Base-by-base conservation (phyloP, 1,140 invertebrate species). In the Ctenoplectra terminalis region DNA sequence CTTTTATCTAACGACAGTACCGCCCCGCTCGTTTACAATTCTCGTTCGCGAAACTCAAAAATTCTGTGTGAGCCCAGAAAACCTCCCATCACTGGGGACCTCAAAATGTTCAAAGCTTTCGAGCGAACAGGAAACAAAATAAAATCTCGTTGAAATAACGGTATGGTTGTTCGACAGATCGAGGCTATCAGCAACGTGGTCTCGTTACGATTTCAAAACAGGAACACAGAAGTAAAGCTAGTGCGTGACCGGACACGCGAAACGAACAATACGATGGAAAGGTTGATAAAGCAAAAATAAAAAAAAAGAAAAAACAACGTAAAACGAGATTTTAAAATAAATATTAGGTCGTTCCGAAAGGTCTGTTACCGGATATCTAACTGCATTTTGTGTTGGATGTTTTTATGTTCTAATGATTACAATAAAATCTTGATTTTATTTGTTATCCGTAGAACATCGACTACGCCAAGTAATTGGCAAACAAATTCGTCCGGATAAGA, bases 11-110 rank as follows among this genome's bases (percentile, higher is more conserved):
- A 46, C 63, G n/a, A 46, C n/a, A 26, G 43, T 23, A 3, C 43
- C 46, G 66, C 29, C 31, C 29, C 17, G 17, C 34, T 61, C 60
- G 34, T 61, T 69, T 54, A 54, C 48, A 31, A 50, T 69, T 54
- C 46, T 46, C 66, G 15, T 69, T 69, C 43, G 29, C 5, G 31
- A 4, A 13, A 37, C 48, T 69, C 15, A 52, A 69, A 69, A 69
- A 69, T 69, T 69, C 66, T 26, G 8, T 31, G 48, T 37, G 48
- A 54, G n/a, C n/a, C n/a, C n/a, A n/a, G n/a, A n/a, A n/a, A n/a
- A n/a, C n/a, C n/a, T n/a, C n/a, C n/a, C n/a, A n/a, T n/a, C n/a
- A n/a, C n/a, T n/a, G n/a, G n/a, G n/a, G n/a, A n/a, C n/a, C n/a
- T n/a, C n/a, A 67, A 50, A 31, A 29, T 60, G 58, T 60, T 17